A percentile compares a stretch with the other conserved stretches of the same genome.
Conservation (phyloP, 23 tunicate genomes). For the Trididemnum nubilum region DNA sequence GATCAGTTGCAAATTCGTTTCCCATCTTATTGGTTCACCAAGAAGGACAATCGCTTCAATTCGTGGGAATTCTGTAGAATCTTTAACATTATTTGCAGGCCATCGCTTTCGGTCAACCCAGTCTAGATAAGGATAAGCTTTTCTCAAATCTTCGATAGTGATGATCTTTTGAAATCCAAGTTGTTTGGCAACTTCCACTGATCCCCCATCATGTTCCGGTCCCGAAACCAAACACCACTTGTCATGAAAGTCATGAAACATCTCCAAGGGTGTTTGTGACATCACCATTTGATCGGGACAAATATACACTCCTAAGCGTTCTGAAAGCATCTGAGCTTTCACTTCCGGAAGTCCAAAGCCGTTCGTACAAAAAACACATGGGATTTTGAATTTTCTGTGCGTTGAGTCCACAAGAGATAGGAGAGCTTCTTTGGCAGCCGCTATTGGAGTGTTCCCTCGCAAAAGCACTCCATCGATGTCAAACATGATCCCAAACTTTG, state of each 20-base stretch:
- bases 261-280: conserved; percentile 89
- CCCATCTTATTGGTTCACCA: conserved; percentile 98
- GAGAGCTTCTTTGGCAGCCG: conserved; percentile 70
- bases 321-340: conserved; percentile 81
- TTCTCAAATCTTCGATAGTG: conserved; percentile 83
- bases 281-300: conserved; percentile 90
- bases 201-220: conserved; percentile 95
- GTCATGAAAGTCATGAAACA: conserved; percentile 88
- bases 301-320: conserved; percentile 70
- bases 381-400: conserved; percentile 56
- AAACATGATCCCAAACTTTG: conserved; percentile 89
- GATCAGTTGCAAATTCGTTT: conserved; percentile 86
- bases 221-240: conserved; percentile 90
- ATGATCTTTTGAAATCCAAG: conserved; percentile 85
- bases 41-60: conserved; percentile 91
- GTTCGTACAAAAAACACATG: conserved; percentile 94
- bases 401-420: conserved; percentile 59
- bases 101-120: conserved; percentile 96
- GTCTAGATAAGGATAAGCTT: conserved; percentile 95
- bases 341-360: conserved; percentile 89
- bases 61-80: conserved; percentile 67
- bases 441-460: conserved; percentile 95
- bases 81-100: conserved; percentile 68
- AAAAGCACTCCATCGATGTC: conserved; percentile 96
- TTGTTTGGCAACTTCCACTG: conserved; percentile 73